These are phyloP conservation scores for Brachionus koreanus DNA, from an alignment of 1,140 invertebrate genomes.

Conservation along the genomic window DNA sequence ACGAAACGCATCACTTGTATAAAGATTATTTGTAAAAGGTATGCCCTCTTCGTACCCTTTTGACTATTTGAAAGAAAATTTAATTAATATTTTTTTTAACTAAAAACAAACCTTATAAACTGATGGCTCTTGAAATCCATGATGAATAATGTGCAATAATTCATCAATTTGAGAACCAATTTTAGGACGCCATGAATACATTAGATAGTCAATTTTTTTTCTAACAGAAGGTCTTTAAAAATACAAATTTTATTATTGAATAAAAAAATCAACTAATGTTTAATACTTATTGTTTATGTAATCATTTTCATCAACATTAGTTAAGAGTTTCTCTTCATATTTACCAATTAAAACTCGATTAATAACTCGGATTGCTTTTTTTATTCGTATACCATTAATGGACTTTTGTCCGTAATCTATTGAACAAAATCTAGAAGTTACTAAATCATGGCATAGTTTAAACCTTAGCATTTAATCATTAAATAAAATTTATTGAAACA, in stretches of 20 bases:
- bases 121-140: conserved; percentile 54
- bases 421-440: conserved; percentile 57
- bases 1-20: conserved; percentile 52
- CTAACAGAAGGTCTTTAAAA: conserved; percentile 22
- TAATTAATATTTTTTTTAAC: not conserved
- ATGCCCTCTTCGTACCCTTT: conserved; percentile 54
- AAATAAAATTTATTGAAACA: not conserved
- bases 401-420: conserved; percentile 51
- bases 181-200: conserved; percentile 20
- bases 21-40: conserved; percentile 56
- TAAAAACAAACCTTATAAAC: conserved; percentile 50
- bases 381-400: conserved; percentile 54
- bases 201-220: conserved; percentile 35
- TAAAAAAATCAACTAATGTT: not conserved
- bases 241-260: not conserved
- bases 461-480: conserved; percentile 50
- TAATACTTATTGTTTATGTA: conserved; percentile 45
- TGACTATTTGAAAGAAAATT: conserved; percentile 48
- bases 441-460: conserved; percentile 56
- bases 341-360: conserved; percentile 53
- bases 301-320: conserved; percentile 47
- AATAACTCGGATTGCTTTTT: conserved; percentile 53
- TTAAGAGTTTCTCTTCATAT: conserved; percentile 54
- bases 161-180: conserved; percentile 14
- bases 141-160: conserved; percentile 33